Evolutionary conservation across 2,797 vertebrate species (phyloP), one percentile per base, ranked within the genome.

Genomic region (Arrhamphus sclerolepis): DNA sequence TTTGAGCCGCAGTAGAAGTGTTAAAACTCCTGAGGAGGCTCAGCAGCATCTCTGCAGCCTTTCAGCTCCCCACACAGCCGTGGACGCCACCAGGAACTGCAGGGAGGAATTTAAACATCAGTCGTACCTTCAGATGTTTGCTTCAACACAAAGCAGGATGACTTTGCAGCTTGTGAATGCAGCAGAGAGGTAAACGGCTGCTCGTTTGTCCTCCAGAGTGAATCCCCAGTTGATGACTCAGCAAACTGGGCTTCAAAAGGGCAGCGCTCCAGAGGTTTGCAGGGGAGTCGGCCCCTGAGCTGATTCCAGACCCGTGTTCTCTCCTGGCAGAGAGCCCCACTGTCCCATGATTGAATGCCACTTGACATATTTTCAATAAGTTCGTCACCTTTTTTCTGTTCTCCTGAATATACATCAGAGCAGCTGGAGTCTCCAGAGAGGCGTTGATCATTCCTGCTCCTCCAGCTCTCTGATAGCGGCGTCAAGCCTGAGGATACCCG

Each of bases 281-380:
- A 22, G 50, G 55, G 63, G 55, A 72, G 65, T 51, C 38, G 75
- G 67, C 72, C 74, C 55, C 79, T 46, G 56, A 65, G 81, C 77
- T 77, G 69, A 74, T 81, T 79, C 71, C 53, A 77, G 72, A 77
- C 75, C 68, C 56, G 49, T 57, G 61, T 50, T 74, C 47, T 56
- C 13, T 61, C 62, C 76, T 88, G 86, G 86, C 87, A 76, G 63
- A 55, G 26, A 39, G 77, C 83, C 83, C 75, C 66, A n/a, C 70
- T 69, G 72, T 75, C 79, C 75, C 57, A n/a, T 71, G 84, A 89
- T 84, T 84, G 85, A 89, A 92, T 87, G 82, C 77, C 62, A 63
- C 61, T 77, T 87, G 90, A 92, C 92, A 90, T 72, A 62, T 91
- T 83, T 89, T 83, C 91, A 89, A 91, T 92, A 90, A 80, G 81